A percentile compares a stretch with the other conserved stretches of the same genome.
Conservation (phyloP, 2,797 vertebrate species). For the Cossypha caffra region DNA sequence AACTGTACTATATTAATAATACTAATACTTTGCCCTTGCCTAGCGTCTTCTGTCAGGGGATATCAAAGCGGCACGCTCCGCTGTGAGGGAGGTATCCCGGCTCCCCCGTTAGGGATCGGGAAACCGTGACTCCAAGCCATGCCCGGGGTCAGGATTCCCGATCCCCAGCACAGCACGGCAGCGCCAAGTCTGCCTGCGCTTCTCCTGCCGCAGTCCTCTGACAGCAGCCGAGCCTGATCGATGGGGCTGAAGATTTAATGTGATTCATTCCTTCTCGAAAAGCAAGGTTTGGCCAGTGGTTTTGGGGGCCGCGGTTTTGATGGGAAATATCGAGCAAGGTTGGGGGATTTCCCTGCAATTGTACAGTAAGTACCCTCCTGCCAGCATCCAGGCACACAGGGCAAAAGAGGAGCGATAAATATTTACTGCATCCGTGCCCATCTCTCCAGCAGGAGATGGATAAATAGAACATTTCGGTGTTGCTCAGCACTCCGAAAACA, state of each 20-base stretch:
- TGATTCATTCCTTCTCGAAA: constrained; percentile 26
- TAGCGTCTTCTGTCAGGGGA: constrained; percentile 25
- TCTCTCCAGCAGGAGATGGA: not conserved
- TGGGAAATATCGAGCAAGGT: not conserved
- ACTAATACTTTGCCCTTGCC: constrained; percentile 57
- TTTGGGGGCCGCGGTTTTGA: not conserved
- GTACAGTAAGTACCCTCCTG: not conserved
- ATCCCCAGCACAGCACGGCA: not conserved
- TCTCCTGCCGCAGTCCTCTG: not conserved
- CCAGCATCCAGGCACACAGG: not conserved
- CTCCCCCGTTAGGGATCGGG: not conserved
- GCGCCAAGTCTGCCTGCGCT: not conserved
- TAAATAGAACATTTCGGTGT: not conserved
- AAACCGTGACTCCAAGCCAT: not conserved
- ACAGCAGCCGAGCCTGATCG: not conserved
- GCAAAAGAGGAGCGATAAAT: not conserved
- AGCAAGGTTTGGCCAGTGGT: not conserved
- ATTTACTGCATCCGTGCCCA: not conserved
- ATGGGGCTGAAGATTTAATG: constrained; percentile 3
- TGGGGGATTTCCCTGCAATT: not conserved
- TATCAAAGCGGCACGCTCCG: not conserved
- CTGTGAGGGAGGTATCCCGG: not conserved
- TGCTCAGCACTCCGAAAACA: not conserved
- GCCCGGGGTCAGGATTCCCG: not conserved
- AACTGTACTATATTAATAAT: constrained; percentile 66